Percentiles rank a stretch among this genome's conserved stretches.
Evolutionary conservation across 2,113 vertebrate species (phyloP).

Genomic region (Glaucidium brasilianum): DNA sequence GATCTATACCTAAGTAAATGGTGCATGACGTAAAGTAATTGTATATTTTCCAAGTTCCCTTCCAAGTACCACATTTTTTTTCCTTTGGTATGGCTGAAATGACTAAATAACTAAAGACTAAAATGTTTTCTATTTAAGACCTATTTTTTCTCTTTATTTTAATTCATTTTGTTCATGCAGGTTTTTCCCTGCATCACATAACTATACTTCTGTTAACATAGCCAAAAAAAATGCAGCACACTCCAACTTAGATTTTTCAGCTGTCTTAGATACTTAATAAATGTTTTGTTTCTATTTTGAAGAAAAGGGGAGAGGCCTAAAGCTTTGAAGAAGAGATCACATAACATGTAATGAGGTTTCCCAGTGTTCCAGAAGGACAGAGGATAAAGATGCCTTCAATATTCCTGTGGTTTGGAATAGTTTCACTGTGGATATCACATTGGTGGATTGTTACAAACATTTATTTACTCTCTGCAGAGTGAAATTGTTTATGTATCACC

Average conservation of each 20-base stretch:
- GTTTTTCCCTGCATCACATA: neutral
- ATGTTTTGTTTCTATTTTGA: neutral
- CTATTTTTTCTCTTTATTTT: neutral
- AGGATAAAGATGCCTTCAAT: neutral
- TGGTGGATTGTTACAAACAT: neutral
- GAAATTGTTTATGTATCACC: neutral
- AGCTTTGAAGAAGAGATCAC: conserved; percentile 1
- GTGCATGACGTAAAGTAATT: neutral
- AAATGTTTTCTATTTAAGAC: neutral
- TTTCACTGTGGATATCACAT: neutral
- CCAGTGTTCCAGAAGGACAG: neutral
- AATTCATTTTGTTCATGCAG: neutral
- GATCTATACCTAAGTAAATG: conserved; percentile 27
- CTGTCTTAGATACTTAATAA: neutral
- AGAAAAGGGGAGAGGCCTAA: neutral
- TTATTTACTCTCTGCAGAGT: neutral
- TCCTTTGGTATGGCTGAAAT: neutral
- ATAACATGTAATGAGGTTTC: neutral
- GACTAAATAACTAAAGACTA: neutral
- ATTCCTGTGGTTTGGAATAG: neutral
- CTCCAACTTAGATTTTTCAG: neutral
- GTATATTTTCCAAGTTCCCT: neutral
- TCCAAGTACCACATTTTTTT: neutral
- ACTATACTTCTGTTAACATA: neutral
- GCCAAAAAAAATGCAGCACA: neutral